Evolutionary conservation across 1,140 invertebrate species (phyloP), one percentile per base, ranked within the genome.

Genomic region (Oryctes rhinoceros): DNA sequence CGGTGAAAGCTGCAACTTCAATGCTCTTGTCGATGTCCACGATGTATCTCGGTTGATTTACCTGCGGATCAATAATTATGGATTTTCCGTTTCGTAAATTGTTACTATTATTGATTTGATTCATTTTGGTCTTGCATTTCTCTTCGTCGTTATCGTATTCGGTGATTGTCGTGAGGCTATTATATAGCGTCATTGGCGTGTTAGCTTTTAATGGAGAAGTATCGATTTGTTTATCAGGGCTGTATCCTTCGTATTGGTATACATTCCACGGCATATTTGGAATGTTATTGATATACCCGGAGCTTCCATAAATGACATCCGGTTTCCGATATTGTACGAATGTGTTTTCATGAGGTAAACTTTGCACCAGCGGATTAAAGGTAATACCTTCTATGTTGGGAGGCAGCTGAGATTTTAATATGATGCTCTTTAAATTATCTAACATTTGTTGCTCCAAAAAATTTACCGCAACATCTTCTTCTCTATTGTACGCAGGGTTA

Each of bases 271-370:
- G 77, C 77, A 78, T 78, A 78, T 78, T 78, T 65, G n/a, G 80
- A 65, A 78, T 53, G 48, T 30, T 80, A 78, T 77, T 77, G 4
- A 62, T 53, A 49, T 47, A 80, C 5, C 47, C 74, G 15, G 39
- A 62, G 71, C 35, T 80, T 10, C 59, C 39, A 71, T 76, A 53
- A 30, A 20, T 47, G 18, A 53, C 44, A n/a, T 49, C 48, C 9
- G 20, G 67, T n/a, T 76, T 75, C 13, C 49, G 37, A 44, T 76
- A 80, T 53, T 87, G 87, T n/a, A 91, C 81, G 47, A 90, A 86
- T 1, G 91, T 90, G 84, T 91, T 90, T 85, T 89, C 90, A 44
- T 91, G 88, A 20, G 91, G 91, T 83, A 92, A 91, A 65, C 89
- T 86, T 76, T 86, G 86, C 18, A 88, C 87, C 44, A 89, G 87